Evolutionary conservation across 1,140 invertebrate genomes (phyloP), one percentile per base, ranked within the genome.

Genomic region (Leucophenga varia): DNA sequence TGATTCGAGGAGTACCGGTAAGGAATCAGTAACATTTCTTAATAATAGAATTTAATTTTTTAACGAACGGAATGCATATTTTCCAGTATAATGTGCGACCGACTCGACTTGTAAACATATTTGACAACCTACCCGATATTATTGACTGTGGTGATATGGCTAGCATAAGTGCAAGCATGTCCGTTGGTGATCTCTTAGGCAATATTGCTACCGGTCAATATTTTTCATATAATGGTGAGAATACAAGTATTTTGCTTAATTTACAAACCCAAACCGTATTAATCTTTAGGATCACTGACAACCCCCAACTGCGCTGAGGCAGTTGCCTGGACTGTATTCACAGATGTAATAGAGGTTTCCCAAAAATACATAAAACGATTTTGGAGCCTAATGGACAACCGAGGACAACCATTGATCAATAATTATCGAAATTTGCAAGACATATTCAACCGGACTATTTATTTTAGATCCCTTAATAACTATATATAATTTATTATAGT

Each of bases 261-360:
- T n/a, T 12, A 7, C 7, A 7, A 8, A 36, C 14, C 6, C 7
- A 36, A 8, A 12, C 34, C 5, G 5, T 8, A 3, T 0, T 43
- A 13, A 9, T 16, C 1, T 28, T 72, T 81, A 54, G 93, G 94
- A 3, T 95, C 92, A 9, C 76, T 96, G 10, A 96, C 94, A 0
- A 95, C 69, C 12, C 69, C 69, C 2, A 53, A 60, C 17, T 72
- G 69, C 16, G 58, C 69, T 8, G 64, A 72, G 43, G 32, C 61
- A 7, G 69, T 72, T 0, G 64, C 61, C 0, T 72, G 69, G 69
- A 55, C 48, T 16, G 69, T 72, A 0, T 72, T 72, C 6, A 38
- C 36, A 8, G 54, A 64, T 16, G 22, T 53, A 5, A 2, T 69
- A 2, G n/a, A 48, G 0, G 42, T 59, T 13, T 40, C 54, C 1